Evolutionary conservation across 1,140 invertebrate species (phyloP).

Genomic region (Charaxes varanes): DNA sequence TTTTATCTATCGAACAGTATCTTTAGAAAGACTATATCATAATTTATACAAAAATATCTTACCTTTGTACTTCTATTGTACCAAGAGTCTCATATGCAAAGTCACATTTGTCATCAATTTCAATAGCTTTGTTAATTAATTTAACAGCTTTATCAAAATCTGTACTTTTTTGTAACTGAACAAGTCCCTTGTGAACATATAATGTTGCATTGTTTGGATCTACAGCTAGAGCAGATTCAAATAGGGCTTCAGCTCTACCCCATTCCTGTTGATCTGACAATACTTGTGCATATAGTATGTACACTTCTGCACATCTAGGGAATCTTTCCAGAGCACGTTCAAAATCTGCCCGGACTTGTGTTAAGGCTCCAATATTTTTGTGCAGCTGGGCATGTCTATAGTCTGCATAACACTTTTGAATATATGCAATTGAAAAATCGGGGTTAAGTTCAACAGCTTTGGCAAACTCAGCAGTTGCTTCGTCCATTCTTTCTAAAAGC

Average conservation of each 20-base stretch:
- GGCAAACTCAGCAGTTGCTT: conserved; percentile 88
- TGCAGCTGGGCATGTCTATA: conserved; percentile 82
- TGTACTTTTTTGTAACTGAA: conserved; percentile 88
- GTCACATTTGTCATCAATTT: conserved; percentile 93
- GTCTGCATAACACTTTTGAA: conserved; percentile 91
- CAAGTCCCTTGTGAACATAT: conserved; percentile 90
- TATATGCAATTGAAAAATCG: conserved; percentile 86
- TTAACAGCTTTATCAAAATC: conserved; percentile 86
- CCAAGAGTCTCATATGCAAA: conserved; percentile 96
- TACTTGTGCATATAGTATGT: conserved; percentile 88
- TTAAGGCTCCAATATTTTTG: conserved; percentile 70
- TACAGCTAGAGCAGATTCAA: conserved; percentile 85
- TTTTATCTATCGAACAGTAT: no score
- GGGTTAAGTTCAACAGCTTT: conserved; percentile 88
- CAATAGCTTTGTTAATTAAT: conserved; percentile 87
- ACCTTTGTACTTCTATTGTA: conserved; percentile 95
- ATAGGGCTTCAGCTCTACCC: conserved; percentile 86
- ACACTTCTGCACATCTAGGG: conserved; percentile 89
- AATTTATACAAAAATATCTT: conserved; percentile 41
- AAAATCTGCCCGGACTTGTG: conserved; percentile 80
- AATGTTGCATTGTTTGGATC: conserved; percentile 91
- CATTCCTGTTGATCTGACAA: conserved; percentile 88
- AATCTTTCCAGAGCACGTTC: conserved; percentile 85
- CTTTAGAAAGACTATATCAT: no score
- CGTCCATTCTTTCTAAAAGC: conserved; percentile 85